These are phyloP conservation scores for Chirona hameri DNA, from an alignment of 2,888 invertebrate species.

Conservation along the genomic window DNA sequence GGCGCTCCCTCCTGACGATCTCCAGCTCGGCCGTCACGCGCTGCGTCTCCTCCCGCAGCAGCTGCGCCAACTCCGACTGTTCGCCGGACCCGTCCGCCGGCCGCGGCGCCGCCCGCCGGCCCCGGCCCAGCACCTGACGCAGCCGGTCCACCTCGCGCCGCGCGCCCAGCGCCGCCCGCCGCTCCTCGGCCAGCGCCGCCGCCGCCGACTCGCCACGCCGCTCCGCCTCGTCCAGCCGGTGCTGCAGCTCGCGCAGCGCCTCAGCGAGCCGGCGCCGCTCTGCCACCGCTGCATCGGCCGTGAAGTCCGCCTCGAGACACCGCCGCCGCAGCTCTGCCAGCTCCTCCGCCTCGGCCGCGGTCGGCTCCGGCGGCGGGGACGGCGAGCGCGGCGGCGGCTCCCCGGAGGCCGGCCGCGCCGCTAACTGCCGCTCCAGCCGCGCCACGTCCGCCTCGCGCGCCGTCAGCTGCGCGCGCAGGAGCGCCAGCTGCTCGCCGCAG, in stretches of 20 bases:
- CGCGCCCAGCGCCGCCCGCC: not conserved
- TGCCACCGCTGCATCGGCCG: not conserved
- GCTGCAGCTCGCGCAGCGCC: not conserved
- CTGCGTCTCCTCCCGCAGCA: not conserved
- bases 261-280: constrained; percentile 2
- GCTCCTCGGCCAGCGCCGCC: not conserved
- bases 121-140: not conserved
- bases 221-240: not conserved
- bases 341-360: not conserved
- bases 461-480: constrained; percentile 1
- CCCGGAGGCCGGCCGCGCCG: not conserved
- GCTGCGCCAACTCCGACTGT: not conserved
- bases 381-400: not conserved
- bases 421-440: not conserved
- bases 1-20: not conserved
- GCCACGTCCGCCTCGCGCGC: not conserved
- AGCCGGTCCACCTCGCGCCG: not conserved
- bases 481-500: not conserved
- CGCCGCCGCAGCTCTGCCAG: not conserved
- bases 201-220: not conserved
- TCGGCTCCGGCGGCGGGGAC: not conserved
- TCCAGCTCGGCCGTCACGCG: not conserved
- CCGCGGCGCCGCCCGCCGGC: not conserved
- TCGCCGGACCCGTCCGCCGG: not conserved
- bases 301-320: not conserved